phyloP scores from a whole-genome alignment of 2,113 vertebrate species.

The Pampusana beccarii region DNA sequence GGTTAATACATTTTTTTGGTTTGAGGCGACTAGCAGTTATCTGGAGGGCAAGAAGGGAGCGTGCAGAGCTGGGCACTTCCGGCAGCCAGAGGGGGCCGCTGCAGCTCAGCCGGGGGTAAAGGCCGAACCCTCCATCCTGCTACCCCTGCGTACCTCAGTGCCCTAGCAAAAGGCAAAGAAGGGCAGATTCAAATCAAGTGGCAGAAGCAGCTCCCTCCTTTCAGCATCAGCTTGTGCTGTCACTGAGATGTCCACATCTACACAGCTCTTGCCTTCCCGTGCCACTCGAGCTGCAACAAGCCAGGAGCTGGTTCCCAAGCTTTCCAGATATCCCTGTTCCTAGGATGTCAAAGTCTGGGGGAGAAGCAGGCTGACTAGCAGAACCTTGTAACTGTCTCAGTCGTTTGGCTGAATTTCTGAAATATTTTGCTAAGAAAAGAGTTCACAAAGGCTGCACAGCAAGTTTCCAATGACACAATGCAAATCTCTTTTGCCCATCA shows the following conservation, averaged over 20 bases:
- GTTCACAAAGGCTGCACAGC: neutral
- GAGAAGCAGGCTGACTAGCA: neutral
- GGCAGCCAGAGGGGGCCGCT: rapidly evolving
- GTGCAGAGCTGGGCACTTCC: neutral
- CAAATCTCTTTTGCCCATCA: neutral
- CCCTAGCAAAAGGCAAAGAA: neutral
- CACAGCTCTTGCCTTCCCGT: rapidly evolving
- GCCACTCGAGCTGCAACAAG: neutral
- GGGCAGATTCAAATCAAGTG: neutral
- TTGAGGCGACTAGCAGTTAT: neutral
- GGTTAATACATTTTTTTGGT: too few relatives aligned
- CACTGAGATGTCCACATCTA: neutral
- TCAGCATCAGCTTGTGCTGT: neutral
- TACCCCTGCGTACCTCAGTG: rapidly evolving
- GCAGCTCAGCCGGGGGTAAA: neutral
- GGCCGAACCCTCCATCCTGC: rapidly evolving
- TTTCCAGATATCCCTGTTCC: neutral
- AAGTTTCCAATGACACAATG: neutral
- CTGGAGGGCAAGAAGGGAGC: neutral
- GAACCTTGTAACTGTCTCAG: neutral
- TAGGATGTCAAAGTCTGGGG: too few relatives aligned
- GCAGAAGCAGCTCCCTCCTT: neutral
- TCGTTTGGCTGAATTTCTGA: neutral
- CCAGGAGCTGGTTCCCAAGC: neutral
- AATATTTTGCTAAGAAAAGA: neutral